Evolutionary conservation across 2,888 invertebrate genomes (phyloP).

Genomic region (Anodontia alba): DNA sequence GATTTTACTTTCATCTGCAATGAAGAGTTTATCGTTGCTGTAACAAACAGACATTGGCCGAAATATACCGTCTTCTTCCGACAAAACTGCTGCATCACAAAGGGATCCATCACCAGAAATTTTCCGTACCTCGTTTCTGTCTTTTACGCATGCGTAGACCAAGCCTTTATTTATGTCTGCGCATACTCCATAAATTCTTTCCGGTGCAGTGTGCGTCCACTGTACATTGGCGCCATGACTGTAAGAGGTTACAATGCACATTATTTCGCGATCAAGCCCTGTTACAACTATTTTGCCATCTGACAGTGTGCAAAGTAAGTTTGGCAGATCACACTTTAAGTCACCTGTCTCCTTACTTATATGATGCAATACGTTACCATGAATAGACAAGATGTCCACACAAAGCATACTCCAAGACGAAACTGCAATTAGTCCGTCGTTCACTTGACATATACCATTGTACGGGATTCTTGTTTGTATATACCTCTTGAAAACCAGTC

Average conservation of each 20-base stretch:
- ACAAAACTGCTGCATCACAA: neutral
- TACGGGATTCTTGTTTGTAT: neutral
- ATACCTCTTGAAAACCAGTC: neutral
- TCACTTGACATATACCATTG: slow-evolving; percentile 8
- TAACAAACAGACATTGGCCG: neutral
- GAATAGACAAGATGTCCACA: slow-evolving; percentile 7
- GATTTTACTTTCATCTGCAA: neutral
- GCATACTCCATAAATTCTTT: neutral
- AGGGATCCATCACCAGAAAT: neutral
- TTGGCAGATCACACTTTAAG: neutral
- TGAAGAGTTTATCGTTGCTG: neutral
- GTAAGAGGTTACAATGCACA: neutral
- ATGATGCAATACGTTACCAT: neutral
- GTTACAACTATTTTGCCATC: neutral
- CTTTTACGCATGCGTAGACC: slow-evolving; percentile 21
- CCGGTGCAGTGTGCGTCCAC: slow-evolving; percentile 7
- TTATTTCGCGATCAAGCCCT: neutral
- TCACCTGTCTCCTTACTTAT: neutral
- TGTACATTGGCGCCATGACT: neutral
- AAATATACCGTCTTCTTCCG: neutral
- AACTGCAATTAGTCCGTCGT: neutral
- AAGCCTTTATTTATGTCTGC: neutral
- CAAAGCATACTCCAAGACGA: slow-evolving; percentile 9
- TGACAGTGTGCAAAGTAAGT: neutral
- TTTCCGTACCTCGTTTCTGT: neutral